Conservation (phyloP, 2,113 vertebrate genomes). For the Ophiodon elongatus region DNA sequence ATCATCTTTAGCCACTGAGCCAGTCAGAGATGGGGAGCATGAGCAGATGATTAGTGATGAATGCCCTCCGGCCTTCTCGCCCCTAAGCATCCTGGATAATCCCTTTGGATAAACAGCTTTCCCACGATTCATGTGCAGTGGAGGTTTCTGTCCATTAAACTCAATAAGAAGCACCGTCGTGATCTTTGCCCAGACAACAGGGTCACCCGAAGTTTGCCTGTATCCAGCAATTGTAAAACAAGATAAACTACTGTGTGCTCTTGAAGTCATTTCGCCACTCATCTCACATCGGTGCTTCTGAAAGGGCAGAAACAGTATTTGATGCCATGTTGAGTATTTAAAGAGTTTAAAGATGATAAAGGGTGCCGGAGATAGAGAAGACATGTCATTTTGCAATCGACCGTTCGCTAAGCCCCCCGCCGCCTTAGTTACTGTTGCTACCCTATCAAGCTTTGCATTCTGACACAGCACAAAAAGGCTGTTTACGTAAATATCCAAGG, state of each 20-base stretch:
- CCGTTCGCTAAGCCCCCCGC: neutral
- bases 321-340: neutral
- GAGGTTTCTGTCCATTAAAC: slow-evolving; percentile 52
- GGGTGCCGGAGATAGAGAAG: neutral
- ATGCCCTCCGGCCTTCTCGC: slow-evolving; percentile 70
- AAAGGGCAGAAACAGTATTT: neutral
- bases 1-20: slow-evolving; percentile 71
- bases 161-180: slow-evolving; percentile 39
- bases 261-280: neutral
- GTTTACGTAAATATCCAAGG: neutral
- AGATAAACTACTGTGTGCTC: neutral
- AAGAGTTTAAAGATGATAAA: neutral
- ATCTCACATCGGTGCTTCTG: neutral
- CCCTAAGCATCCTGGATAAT: slow-evolving; percentile 76
- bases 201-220: neutral
- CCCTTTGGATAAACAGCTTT: slow-evolving; percentile 72
- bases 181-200: slow-evolving; percentile 44
- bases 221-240: neutral
- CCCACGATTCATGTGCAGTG: slow-evolving; percentile 57
- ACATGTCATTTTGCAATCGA: neutral
- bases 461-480: too few relatives aligned
- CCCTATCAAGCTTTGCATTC: neutral
- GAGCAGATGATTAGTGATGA: slow-evolving; percentile 78
- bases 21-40: slow-evolving; percentile 69
- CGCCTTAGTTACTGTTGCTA: neutral